A percentile compares a stretch with the other conserved stretches of the same genome.
Evolutionary conservation across 2,888 invertebrate genomes (phyloP).

Genomic region (Cryptocephalus primarius): DNA sequence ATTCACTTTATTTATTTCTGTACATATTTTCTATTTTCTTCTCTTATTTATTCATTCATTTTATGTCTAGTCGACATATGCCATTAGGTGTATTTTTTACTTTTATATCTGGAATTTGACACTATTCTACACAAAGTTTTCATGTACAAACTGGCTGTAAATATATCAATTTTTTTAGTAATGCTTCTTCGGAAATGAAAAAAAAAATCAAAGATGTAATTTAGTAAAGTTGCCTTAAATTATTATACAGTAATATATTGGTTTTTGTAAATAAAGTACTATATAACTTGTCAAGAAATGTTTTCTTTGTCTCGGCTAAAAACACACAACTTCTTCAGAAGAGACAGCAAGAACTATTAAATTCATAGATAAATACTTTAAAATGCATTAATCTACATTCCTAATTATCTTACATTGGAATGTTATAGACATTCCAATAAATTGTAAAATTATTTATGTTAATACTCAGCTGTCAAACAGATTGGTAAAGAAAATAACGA

Average conservation of each 20-base stretch:
- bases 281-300: too few species aligned
- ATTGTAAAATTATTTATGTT: too few species aligned
- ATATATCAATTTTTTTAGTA: conserved; percentile 9
- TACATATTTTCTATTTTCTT: conserved; percentile 1
- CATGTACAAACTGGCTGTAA: conserved; percentile 11
- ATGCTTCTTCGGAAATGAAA: conserved; percentile 6
- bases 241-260: conserved; percentile 30
- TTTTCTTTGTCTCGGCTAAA: background rate
- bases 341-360: too few species aligned
- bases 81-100: conserved; percentile 17
- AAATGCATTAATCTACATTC: too few species aligned
- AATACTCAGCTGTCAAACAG: too few species aligned
- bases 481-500: too few species aligned
- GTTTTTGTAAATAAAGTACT: conserved; percentile 18
- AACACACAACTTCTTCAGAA: too few species aligned
- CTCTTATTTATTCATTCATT: conserved; percentile 16
- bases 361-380: too few species aligned
- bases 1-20: conserved; percentile 5
- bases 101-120: conserved; percentile 7
- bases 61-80: conserved; percentile 21
- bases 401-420: too few species aligned
- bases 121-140: conserved; percentile 2
- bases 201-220: conserved; percentile 1
- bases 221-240: conserved; percentile 24
- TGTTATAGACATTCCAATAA: too few species aligned